Evolutionary conservation across 2,113 vertebrate genomes (phyloP), one percentile per base, ranked within the genome.

Genomic region (Girardinichthys multiradiatus): DNA sequence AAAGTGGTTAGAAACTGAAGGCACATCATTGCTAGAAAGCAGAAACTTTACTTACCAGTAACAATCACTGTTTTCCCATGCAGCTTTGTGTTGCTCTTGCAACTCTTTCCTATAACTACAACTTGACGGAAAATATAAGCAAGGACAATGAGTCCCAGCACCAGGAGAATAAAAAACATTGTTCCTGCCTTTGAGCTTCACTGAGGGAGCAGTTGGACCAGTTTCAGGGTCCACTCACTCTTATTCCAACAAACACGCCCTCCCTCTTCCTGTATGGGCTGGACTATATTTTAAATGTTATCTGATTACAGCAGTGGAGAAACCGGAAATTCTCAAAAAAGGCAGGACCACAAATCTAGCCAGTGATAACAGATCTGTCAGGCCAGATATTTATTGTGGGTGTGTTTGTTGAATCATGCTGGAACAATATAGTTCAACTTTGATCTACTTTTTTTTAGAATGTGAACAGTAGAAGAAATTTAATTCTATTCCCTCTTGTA

Each of bases 51-150:
- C 94, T 95, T 68, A 96, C 96, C 95, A 0, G 96, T 97, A 31
- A 97, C 91, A 51, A 97, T 92, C 19, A 92, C 95, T 8, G 96
- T 97, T 76, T 93, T 95, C 33, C 95, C 95, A 26, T 90, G 82
- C 28, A 97, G 86, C 74, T 70, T 86, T 63, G 76, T 64, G 26
- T 72, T 51, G 76, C 85, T 90, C 5, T 33, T 90, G 87, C 92
- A 95, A 24, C 27, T 67, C 30, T 58, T 69, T 68, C 90, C 82
- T 75, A 88, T 74, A 57, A 89, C 89, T 85, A 84, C 61, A 68
- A 77, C 83, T 82, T 88, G 90, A 5, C 0, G 95, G 79, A 30
- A 82, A 39, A 90, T 2, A 27, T 92, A 85, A 51, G 91, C 95
- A 4, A 88, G 14, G 6, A 95, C 39, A 0, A 91, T 57, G 13